phyloP scores from a whole-genome alignment of 2,888 invertebrate genomes.

The Tromatobia lineatoria region DNA sequence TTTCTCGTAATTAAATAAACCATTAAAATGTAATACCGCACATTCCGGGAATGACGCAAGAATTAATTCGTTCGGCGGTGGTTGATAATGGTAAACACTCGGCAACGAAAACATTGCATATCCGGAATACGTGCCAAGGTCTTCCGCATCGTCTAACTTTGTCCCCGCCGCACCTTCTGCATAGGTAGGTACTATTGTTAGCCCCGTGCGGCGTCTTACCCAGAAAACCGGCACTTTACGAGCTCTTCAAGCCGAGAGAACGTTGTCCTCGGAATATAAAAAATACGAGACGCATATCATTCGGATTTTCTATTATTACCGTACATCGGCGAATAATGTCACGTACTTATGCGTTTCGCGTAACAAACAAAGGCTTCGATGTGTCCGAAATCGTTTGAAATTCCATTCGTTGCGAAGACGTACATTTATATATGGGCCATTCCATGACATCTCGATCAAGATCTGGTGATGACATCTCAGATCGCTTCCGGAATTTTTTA shows the following conservation, averaged over 20 bases:
- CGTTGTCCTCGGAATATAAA: constrained; percentile 46
- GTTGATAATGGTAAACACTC: background rate
- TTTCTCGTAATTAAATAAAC: background rate
- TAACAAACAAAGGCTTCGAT: constrained; percentile 14
- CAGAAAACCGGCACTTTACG: constrained; percentile 7
- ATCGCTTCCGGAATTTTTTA: too few relatives aligned
- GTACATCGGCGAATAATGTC: constrained; percentile 1
- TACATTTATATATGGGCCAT: background rate
- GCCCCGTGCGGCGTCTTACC: constrained; percentile 2
- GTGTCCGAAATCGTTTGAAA: constrained; percentile 17
- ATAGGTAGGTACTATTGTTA: constrained; percentile 20
- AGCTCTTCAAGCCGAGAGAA: background rate
- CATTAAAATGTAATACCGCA: background rate
- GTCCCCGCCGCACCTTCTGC: background rate
- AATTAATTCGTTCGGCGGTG: background rate
- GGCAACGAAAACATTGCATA: constrained; percentile 36
- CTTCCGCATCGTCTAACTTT: constrained; percentile 18
- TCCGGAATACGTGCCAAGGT: constrained; percentile 54
- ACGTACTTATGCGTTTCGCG: constrained; percentile 9
- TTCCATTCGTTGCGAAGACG: constrained; percentile 24
- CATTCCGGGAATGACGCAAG: constrained; percentile 7
- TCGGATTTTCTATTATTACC: constrained; percentile 41
- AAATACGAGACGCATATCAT: constrained; percentile 35
- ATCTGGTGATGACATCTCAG: too few relatives aligned
- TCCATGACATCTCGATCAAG: too few relatives aligned